Conservation (phyloP, 1,140 invertebrate species). For the Temnothorax curvispinosus region DNA sequence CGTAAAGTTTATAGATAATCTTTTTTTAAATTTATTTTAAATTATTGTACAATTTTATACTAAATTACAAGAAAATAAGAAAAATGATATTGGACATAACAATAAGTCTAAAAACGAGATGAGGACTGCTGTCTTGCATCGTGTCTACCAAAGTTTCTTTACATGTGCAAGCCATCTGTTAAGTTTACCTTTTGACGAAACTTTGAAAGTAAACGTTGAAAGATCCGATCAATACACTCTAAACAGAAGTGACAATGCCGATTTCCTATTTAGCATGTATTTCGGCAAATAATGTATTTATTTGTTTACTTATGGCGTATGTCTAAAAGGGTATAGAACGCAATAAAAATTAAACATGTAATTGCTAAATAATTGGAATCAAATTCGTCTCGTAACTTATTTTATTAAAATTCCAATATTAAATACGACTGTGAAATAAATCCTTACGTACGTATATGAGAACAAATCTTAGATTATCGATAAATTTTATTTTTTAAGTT, state of each 20-base stretch:
- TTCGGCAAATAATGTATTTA: neutral
- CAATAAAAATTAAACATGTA: neutral
- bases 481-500: neutral
- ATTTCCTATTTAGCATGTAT: neutral
- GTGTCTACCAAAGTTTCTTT: conserved; percentile 51
- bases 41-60: neutral
- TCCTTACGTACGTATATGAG: neutral
- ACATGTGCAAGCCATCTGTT: conserved; percentile 67
- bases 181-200: conserved; percentile 30
- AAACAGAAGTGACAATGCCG: neutral
- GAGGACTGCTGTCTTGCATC: conserved; percentile 17
- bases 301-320: neutral
- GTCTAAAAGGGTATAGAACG: neutral
- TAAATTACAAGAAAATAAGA: neutral
- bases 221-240: too few species aligned
- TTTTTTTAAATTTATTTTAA: neutral
- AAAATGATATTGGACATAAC: neutral
- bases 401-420: neutral
- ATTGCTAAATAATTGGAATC: neutral
- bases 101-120: neutral
- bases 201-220: too few species aligned
- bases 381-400: neutral
- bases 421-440: neutral
- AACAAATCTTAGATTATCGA: too few species aligned
- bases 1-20: neutral